Evolutionary conservation across 2,797 vertebrate species (phyloP).

Genomic region (Phoebastria nigripes): DNA sequence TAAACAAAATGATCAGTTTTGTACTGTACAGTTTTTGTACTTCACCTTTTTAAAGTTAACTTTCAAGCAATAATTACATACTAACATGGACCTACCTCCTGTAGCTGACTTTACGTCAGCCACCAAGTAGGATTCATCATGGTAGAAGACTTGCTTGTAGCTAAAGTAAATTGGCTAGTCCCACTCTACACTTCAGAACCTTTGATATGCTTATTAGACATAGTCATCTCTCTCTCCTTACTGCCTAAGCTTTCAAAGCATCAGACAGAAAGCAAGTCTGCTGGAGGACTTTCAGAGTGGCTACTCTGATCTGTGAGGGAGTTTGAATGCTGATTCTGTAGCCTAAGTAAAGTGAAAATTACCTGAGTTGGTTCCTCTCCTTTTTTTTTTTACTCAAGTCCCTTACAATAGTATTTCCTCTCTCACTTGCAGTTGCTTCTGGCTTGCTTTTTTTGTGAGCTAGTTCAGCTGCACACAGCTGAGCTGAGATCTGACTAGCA

Average conservation of each 20-base stretch:
- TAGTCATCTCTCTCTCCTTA: neutral
- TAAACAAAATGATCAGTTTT: neutral
- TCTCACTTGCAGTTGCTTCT: neutral
- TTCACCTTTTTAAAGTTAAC: neutral
- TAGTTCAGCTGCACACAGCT: neutral
- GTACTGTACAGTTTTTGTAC: neutral
- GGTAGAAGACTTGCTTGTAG: neutral
- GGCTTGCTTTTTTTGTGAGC: neutral
- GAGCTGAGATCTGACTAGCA: neutral
- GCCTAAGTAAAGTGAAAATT: neutral
- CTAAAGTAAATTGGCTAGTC: neutral
- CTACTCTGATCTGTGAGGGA: neutral
- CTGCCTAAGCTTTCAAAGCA: neutral
- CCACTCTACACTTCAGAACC: neutral
- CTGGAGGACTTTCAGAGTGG: neutral
- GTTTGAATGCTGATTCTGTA: neutral
- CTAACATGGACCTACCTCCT: neutral
- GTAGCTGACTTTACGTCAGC: neutral
- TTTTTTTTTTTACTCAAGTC: neutral
- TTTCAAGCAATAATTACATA: neutral
- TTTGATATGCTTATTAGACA: neutral
- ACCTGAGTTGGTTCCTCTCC: neutral
- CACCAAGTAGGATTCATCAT: neutral
- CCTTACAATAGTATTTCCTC: neutral
- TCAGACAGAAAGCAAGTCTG: neutral